Evolutionary conservation across 2,797 vertebrate species (phyloP).

Genomic region (Anniella stebbinsi): DNA sequence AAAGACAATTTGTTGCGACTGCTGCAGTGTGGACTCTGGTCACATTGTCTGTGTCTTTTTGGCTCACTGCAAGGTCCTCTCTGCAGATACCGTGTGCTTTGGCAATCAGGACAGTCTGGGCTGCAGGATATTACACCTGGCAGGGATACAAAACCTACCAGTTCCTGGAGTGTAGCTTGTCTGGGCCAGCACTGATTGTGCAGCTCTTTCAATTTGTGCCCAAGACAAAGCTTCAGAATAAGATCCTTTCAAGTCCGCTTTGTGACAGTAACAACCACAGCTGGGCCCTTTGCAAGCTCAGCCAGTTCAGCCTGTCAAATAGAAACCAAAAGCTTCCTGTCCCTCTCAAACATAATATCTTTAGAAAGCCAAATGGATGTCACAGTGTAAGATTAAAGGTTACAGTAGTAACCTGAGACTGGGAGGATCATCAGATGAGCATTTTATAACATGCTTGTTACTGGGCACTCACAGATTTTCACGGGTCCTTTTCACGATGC

Average conservation of each 20-base stretch:
- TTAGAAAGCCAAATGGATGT: slow-evolving; percentile 1
- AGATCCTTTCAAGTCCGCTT: slow-evolving; percentile 6
- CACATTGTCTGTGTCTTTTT: slow-evolving; percentile 64
- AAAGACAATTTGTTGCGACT: slow-evolving; percentile 35
- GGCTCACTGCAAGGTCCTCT: slow-evolving; percentile 66
- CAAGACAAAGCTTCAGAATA: slow-evolving; percentile 10
- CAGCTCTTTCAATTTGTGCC: slow-evolving; percentile 63
- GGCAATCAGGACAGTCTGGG: slow-evolving; percentile 79
- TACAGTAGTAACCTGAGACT: not conserved
- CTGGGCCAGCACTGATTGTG: slow-evolving; percentile 76
- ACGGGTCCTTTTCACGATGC: no score
- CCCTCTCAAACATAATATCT: not conserved
- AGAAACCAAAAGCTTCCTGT: slow-evolving; percentile 10
- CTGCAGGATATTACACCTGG: slow-evolving; percentile 78
- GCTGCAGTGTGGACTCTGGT: slow-evolving; percentile 57
- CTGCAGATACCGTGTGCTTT: slow-evolving; percentile 80
- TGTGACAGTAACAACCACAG: not conserved
- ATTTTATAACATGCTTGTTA: no score
- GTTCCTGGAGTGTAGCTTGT: slow-evolving; percentile 80
- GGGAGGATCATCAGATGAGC: no score
- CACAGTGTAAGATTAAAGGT: not conserved
- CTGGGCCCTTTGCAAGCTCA: not conserved
- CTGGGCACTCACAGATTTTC: no score
- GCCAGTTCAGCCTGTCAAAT: not conserved
- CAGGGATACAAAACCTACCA: slow-evolving; percentile 71